Evolutionary conservation across 2,113 vertebrate genomes (phyloP).

Genomic region (Poeciliopsis turrubarensis): DNA sequence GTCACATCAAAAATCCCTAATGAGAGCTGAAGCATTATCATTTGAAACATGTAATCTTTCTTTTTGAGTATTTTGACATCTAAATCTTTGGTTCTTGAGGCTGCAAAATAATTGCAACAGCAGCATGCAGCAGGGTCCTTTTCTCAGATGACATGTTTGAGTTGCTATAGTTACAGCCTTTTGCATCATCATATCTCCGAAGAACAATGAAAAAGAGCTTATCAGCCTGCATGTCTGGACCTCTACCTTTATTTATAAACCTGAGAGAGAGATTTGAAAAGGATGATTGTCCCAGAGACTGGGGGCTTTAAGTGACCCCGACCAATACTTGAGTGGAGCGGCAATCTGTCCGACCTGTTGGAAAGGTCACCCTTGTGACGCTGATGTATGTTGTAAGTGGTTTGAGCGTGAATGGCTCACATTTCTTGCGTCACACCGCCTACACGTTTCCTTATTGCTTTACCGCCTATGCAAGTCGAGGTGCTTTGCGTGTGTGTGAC

Average conservation of each 20-base stretch:
- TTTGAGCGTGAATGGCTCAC: constrained; percentile 71
- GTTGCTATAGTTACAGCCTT: constrained; percentile 66
- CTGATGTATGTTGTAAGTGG: constrained; percentile 36
- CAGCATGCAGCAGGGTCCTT: constrained; percentile 24
- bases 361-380: constrained; percentile 44
- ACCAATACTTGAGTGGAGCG: background rate
- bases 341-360: constrained; percentile 47
- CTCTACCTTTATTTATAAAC: constrained; percentile 5
- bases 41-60: background rate
- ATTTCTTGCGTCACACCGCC: constrained; percentile 69
- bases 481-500: constrained; percentile 10
- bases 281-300: background rate
- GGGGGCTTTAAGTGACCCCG: background rate
- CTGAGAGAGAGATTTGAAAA: background rate
- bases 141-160: constrained; percentile 38
- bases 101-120: constrained; percentile 14
- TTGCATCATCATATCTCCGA: constrained; percentile 35
- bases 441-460: constrained; percentile 43
- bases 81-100: constrained; percentile 12
- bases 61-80: background rate
- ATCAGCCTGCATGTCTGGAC: constrained; percentile 6
- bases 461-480: constrained; percentile 26
- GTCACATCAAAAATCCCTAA: background rate
- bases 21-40: background rate
- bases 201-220: background rate